Evolutionary conservation across 2,797 vertebrate species (phyloP), one percentile per base, ranked within the genome.

Genomic region (Triplophysa bombifrons): DNA sequence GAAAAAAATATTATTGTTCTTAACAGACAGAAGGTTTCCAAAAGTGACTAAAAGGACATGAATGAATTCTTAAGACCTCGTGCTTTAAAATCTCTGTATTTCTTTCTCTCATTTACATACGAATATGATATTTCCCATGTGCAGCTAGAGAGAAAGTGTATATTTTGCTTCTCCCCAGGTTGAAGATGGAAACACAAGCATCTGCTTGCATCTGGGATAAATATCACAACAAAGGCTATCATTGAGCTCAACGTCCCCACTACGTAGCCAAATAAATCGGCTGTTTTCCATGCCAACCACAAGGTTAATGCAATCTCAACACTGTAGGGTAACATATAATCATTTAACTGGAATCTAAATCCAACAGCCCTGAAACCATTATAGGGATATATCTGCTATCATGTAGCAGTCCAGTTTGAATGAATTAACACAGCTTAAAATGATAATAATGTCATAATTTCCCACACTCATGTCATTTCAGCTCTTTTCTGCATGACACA

Each of bases 111-210:
- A 51, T 71, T 74, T 58, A 41, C 53, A 55, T 46, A 86, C 84
- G 78, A 90, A 87, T 80, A 41, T 84, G 78, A 88, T 84, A 89
- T 86, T 86, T 87, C 88, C 81, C 65, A 78, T 84, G 67, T 44
- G 60, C 68, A 46, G 78, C 82, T 73, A 64, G 76, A 81, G 80
- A 88, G 91, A 91, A 93, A 90, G 83, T 78, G 65, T 78, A 69
- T 91, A 88, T 89, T 92, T 91, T 85, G 86, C 90, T 88, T 83
- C 84, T 87, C 82, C 84, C 70, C 86, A 85, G 82, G 88, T 78
- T 81, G 3, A 2, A 46, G 76, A 85, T 68, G 65, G 83, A 82
- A 61, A 88, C 82, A 88, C 85, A 89, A 84, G 83, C 74, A 72
- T 79, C 72, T 83, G 82, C 74, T 41, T 85, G 68, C 86, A 80